Evolutionary conservation across 2,113 vertebrate genomes (phyloP), one percentile per base, ranked within the genome.

Genomic region (Sprattus sprattus): DNA sequence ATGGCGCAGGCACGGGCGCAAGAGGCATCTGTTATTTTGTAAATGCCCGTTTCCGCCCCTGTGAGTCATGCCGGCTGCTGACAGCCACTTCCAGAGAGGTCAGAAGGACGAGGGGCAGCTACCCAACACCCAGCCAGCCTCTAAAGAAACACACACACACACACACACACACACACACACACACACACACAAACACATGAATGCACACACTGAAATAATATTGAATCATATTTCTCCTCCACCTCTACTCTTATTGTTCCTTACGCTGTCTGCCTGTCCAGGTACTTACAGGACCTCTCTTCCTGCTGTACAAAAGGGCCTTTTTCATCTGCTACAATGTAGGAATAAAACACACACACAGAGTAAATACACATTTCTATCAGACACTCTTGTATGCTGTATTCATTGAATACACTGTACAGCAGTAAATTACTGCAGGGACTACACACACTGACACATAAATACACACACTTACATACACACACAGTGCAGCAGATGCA

Each of bases 401-500:
- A 7, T 60, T 6, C 54, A 22, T 6, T 20, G 18, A 60, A 60
- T 60, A 20, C 20, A 60, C 22, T 6, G 6, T 20, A 4, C 18
- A 60, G 54, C 18, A 60, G 54, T 20, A 60, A 18, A 60, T 60
- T 54, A 16, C 15, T 54, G 52, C 15, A 54, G 15, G 52, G 15
- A 18, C 13, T 4, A 71, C 25, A 71, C 64, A 71, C 64, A 71
- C 64, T 15, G 9, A n/a, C 57, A 22, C 57, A 84, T 9, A 84
- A 16, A 84, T 20, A 47, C 46, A 57, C 25, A 52, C 7, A 83
- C 9, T 44, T 28, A 83, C 25, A 47, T n/a, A 39, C 25, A 47
- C n/a, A 49, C 47, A 49, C 60, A 81, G 13, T 45, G 25, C 60
- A 84, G 11, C 20, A 83, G 82, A 64, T 25, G 64, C 64, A 71